Base-by-base conservation (phyloP, 2,888 invertebrate species). In the Drosophila fulvimacula region DNA sequence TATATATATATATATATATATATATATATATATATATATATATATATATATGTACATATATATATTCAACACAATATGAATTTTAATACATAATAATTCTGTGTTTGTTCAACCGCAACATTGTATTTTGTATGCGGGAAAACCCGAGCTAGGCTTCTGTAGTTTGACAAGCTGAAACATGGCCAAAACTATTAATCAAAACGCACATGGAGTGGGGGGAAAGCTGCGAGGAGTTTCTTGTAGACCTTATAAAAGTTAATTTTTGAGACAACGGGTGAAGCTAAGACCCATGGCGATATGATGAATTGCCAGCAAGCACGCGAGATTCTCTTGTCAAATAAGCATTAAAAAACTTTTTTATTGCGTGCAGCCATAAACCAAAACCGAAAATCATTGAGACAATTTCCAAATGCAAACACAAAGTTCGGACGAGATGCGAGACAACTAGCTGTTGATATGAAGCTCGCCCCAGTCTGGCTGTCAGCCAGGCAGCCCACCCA, bases 341-440 rank as follows among this genome's bases (percentile, higher is more conserved):
- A n/a, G 49, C 48, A 75, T 60, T 60, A 57, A 57, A 69, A 69
- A 57, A 17, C 38, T 19, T 58, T 76, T 74, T 76, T 55, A 74
- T 65, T 65, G 73, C 71, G 38, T 9, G 15, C 9, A 38, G 76
- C 46, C 59, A 65, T 73, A 76, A 73, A 61, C 32, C 36, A 15
- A 38, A 73, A 61, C 48, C 36, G 19, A 44, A 64, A 69, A 46
- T 49, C 64, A 49, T 59, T 39, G 65, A 70, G 65, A 76, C 76
- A 65, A 61, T 65, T 70, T 21, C 24, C 36, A 70, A 59, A 48
- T 48, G 48, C 32, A 48, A 48, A 30, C 48, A 30, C 48, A 48
- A 17, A 48, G 30, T 30, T 30, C 34, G 55, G 10, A 0, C 9
- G n/a, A 46, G 27, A 46, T 46, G 46, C 27, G 27, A 42, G 34